Evolutionary conservation across 2,113 vertebrate genomes (phyloP), one percentile per base, ranked within the genome.

Genomic region (Phainopepla nitens): DNA sequence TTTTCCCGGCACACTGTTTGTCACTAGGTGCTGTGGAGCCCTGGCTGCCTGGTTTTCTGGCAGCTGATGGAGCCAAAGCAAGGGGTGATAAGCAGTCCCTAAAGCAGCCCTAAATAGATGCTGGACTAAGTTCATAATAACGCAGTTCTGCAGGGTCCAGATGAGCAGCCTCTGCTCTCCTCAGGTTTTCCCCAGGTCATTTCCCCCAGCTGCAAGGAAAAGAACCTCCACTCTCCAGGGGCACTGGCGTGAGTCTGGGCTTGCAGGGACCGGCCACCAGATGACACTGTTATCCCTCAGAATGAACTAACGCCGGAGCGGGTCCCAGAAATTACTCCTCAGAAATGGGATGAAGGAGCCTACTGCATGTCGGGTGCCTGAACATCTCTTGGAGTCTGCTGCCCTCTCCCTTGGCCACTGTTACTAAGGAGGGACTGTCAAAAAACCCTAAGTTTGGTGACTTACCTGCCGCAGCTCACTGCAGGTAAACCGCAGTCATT

Each of bases 181-280:
- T 47, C 50, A 35, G 5, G 7, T 50, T 82, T 70, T 28, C 15
- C 35, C 14, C 47, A 4, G 13, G 15, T 10, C 35, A 13, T 8
- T 51, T 23, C 28, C 6, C 22, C 9, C n/a, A 69, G 20, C 21
- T 14, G 39, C 54, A 25, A 28, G 27, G 27, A 29, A 33, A 33
- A 12, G 49, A 44, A 0, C 22, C 16, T 49, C 47, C 4, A 0
- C 10, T 25, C 35, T 54, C n/a, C 20, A 3, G 23, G 53, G n/a
- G 33, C 36, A 1, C 23, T 2, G 23, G 7, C 1, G 0, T 29
- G 28, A 27, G 33, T 28, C 54, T 61, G 86, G 94, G 68, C 56
- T 91, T 96, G 72, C 96, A 53, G 83, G n/a, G 56, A 84, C 5
- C 10, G 36, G 65, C 96, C 96, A 81, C 65, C 89, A 96, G 97